Evolutionary conservation across 2,113 vertebrate species (phyloP), one percentile per base, ranked within the genome.

Genomic region (Corythoichthys haematopterus): DNA sequence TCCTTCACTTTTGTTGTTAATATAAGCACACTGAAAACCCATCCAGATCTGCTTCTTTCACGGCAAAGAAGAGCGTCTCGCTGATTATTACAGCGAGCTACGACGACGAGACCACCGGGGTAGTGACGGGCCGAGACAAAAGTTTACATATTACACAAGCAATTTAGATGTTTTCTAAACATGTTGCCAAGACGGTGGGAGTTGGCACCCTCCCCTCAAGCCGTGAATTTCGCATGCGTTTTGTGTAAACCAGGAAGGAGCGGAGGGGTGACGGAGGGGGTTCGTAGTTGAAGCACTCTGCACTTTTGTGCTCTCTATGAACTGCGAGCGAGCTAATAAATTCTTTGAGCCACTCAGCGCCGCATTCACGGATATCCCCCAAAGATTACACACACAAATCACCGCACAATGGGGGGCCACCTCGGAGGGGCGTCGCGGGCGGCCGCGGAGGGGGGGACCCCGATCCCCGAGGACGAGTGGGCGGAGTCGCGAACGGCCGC

Each of bases 101-200:
- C 94, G 94, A 96, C 83, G 93, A 90, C 84, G 85, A 91, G 96
- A 98, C 97, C 96, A 98, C 96, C 97, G 92, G 88, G 83, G 92
- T 94, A 89, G 95, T 92, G 94, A 95, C 94, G 77, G 94, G 94
- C 92, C 93, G 92, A 96, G 94, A 94, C 92, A 95, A 95, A 94
- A 94, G 93, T 95, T 96, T 96, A 96, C 93, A 94, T 95, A 96
- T 96, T 95, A 95, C 93, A 97, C 93, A 96, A 96, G 93, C 93
- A 95, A 96, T 95, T 96, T 94, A 88, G 95, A 93, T 95, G 94
- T 94, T 96, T 97, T 97, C 93, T 94, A 96, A 97, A 96, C 94
- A 95, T 92, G 93, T 94, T 95, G 95, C 96, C 96, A 95, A 94
- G 95, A 96, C 93, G 94, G 94, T 95, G 94, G 94, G 93, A 96